Conservation (phyloP, 2,797 vertebrate genomes). For the Ispidina picta region DNA sequence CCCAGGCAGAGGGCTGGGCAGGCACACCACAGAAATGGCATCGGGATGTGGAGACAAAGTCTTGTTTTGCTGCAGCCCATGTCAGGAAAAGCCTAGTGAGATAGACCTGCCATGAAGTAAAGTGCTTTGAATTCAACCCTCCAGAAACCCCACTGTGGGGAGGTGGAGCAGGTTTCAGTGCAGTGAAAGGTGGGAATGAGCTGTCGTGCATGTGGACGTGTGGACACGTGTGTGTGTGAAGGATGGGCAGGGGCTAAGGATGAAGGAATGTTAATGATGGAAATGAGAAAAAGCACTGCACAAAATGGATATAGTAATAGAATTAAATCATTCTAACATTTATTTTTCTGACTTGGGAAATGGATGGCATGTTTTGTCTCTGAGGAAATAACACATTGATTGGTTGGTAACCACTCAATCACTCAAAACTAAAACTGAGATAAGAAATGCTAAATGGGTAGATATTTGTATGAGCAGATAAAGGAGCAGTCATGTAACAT, state of each 20-base stretch:
- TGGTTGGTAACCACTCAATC: constrained; percentile 59
- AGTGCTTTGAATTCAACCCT: background rate
- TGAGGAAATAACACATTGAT: constrained; percentile 69
- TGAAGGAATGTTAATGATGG: constrained; percentile 29
- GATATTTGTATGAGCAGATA: constrained; percentile 40
- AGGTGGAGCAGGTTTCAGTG: background rate
- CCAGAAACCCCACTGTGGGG: background rate
- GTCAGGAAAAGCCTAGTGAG: background rate
- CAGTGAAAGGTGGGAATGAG: accelerated
- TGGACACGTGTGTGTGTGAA: background rate
- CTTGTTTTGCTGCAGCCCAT: background rate
- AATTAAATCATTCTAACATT: constrained; percentile 51
- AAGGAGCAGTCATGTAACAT: background rate
- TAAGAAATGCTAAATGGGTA: constrained; percentile 9
- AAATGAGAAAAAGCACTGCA: constrained; percentile 42
- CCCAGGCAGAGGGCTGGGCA: background rate
- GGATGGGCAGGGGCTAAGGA: constrained; percentile 2
- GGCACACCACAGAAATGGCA: background rate
- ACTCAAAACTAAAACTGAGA: constrained; percentile 49
- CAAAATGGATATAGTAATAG: constrained; percentile 50
- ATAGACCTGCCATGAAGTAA: background rate
- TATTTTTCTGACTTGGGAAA: constrained; percentile 57
- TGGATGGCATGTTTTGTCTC: constrained; percentile 42
- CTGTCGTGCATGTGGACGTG: accelerated
- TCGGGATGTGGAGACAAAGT: background rate